Conservation (phyloP, 2,888 invertebrate genomes). For the Embidobia sp. region DNA sequence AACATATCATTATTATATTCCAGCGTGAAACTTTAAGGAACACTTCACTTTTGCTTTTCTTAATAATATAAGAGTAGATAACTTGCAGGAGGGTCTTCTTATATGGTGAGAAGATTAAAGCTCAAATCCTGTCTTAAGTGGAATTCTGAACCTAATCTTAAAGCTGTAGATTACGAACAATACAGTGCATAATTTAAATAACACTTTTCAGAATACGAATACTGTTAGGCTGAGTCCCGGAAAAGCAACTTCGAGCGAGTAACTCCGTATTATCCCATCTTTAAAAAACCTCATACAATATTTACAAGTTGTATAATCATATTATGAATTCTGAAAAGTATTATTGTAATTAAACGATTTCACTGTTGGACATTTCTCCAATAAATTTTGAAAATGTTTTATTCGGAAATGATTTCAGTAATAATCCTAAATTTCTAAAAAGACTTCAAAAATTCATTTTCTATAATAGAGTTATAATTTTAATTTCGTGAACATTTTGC, state of each 20-base stretch:
- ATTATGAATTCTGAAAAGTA: too few relatives aligned
- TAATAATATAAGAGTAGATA: constrained; percentile 43
- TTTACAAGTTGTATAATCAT: too few relatives aligned
- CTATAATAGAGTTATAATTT: too few relatives aligned
- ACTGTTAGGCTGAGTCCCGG: background rate
- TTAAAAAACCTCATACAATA: too few relatives aligned
- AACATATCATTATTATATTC: constrained; percentile 28
- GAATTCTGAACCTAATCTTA: constrained; percentile 26
- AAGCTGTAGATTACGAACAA: constrained; percentile 27
- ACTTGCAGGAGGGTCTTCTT: constrained; percentile 27
- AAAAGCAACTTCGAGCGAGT: background rate
- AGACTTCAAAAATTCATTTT: too few relatives aligned
- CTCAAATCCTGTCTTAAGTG: constrained; percentile 22
- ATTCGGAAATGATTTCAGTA: too few relatives aligned
- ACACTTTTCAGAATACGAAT: background rate
- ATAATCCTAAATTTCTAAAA: too few relatives aligned
- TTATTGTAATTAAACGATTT: too few relatives aligned
- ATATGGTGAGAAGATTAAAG: constrained; percentile 42
- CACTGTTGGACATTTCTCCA: too few relatives aligned
- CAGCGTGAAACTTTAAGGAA: constrained; percentile 15
- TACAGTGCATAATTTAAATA: constrained; percentile 45
- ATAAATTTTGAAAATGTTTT: too few relatives aligned
- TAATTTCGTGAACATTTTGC: too few relatives aligned
- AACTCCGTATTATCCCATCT: too few relatives aligned
- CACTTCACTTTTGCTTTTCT: constrained; percentile 33